These are phyloP conservation scores for Fragum sueziense DNA, from an alignment of 2,888 invertebrate species.

Conservation along the genomic window DNA sequence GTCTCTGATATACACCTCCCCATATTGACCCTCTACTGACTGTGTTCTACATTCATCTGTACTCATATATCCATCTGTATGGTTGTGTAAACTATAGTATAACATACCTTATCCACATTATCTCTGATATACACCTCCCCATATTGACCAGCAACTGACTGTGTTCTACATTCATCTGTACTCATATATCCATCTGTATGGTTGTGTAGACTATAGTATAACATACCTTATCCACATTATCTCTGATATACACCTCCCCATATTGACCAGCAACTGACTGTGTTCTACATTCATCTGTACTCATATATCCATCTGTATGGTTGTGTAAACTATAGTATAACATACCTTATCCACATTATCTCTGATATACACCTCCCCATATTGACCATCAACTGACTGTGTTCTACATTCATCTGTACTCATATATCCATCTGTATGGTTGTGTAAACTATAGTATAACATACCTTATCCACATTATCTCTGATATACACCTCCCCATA, in stretches of 20 bases:
- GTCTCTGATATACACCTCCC: too few relatives aligned
- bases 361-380: slow-evolving; percentile 58
- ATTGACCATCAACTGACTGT: slow-evolving; percentile 56
- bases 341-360: slow-evolving; percentile 63
- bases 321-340: neutral
- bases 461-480: neutral
- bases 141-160: slow-evolving; percentile 56
- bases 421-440: slow-evolving; percentile 62
- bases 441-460: neutral
- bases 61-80: too few relatives aligned
- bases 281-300: slow-evolving; percentile 61
- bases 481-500: neutral
- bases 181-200: slow-evolving; percentile 62
- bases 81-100: too few relatives aligned
- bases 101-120: slow-evolving; percentile 63
- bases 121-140: slow-evolving; percentile 57
- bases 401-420: slow-evolving; percentile 61
- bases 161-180: slow-evolving; percentile 62
- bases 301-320: slow-evolving; percentile 62
- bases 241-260: slow-evolving; percentile 56
- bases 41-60: too few relatives aligned
- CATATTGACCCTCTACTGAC: too few relatives aligned
- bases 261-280: slow-evolving; percentile 57
- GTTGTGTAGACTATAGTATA: neutral
- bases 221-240: slow-evolving; percentile 64